A percentile compares a stretch with the other conserved stretches of the same genome.
phyloP scores from a whole-genome alignment of 2,797 vertebrate genomes.

The Periophthalmus magnuspinnatus region DNA sequence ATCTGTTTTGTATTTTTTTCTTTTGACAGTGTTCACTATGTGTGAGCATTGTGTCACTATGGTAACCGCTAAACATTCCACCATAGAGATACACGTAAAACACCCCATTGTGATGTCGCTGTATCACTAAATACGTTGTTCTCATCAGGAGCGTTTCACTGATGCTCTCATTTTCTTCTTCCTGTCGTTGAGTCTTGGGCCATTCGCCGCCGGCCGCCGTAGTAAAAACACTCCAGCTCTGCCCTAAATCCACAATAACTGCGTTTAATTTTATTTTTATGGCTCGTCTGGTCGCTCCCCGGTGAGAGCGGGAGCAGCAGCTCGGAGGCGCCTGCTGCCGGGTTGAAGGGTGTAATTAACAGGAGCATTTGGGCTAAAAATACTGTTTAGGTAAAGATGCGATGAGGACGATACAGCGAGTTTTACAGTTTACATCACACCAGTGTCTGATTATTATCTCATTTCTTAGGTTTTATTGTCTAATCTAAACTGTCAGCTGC shows the following conservation, averaged over 20 bases:
- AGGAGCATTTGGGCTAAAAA: constrained; percentile 60
- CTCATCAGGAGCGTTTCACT: too few species aligned
- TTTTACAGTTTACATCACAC: not conserved
- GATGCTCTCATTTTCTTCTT: constrained; percentile 1
- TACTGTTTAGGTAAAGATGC: constrained; percentile 39
- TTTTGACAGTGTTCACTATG: too few species aligned
- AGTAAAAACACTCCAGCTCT: constrained; percentile 10
- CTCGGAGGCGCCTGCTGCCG: constrained; percentile 48
- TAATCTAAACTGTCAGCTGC: too few species aligned
- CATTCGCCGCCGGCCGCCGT: not conserved
- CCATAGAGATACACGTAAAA: too few species aligned
- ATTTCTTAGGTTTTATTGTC: not conserved
- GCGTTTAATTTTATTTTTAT: constrained; percentile 41
- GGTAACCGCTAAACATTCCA: too few species aligned
- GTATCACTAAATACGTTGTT: too few species aligned
- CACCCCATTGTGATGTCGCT: too few species aligned
- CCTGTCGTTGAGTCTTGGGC: not conserved
- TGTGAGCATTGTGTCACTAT: too few species aligned
- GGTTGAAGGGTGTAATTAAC: constrained; percentile 65
- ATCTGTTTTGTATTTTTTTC: too few species aligned
- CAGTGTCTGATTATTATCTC: too few species aligned
- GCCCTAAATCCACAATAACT: constrained; percentile 32
- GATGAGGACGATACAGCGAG: not conserved
- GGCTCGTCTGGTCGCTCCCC: constrained; percentile 39
- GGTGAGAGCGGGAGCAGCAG: constrained; percentile 34